Evolutionary conservation across 2,888 invertebrate genomes (phyloP), one percentile per base, ranked within the genome.

Genomic region (Melitaea athalia): DNA sequence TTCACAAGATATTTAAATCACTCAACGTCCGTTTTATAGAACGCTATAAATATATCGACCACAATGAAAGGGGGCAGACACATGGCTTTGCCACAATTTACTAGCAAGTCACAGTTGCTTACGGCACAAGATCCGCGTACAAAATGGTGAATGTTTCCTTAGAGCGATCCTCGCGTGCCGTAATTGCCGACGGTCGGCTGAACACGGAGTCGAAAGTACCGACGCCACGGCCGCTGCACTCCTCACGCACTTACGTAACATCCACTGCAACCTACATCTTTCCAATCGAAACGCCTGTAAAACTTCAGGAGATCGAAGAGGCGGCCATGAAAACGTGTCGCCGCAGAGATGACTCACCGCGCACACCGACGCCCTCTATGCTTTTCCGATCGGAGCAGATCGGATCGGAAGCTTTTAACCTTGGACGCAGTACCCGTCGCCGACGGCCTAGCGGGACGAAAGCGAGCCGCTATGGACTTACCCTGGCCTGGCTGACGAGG

Each of bases 91-190:
- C 69, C 60, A 63, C 60, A 61, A 65, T 67, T 69, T 45, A 24
- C 55, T 60, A 62, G 59, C 67, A 52, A 72, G 59, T 47, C 68
- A 71, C 72, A 80, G 84, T 80, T 73, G 81, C 81, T 74, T 60
- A 50, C 81, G 77, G 81, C 79, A 76, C 86, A 81, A 86, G 81
- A 79, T 80, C 77, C 87, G 85, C 82, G 78, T 79, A 85, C 85
- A 90, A 89, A 90, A 91, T 91, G 89, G 91, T 90, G 89, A 91
- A 89, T 88, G 91, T 89, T 87, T 87, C 86, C 88, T 88, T 88
- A 89, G 90, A 89, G 81, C 87, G 85, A 82, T 86, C 84, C 84
- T 88, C 85, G 89, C 88, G 89, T 87, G 87, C 84, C 75, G 85
- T 85, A 85, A 86, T 85, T 84, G 83, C 83, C 79, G 79, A 84